Conservation (phyloP, 2,113 vertebrate genomes). For the Syngnathus scovelli region DNA sequence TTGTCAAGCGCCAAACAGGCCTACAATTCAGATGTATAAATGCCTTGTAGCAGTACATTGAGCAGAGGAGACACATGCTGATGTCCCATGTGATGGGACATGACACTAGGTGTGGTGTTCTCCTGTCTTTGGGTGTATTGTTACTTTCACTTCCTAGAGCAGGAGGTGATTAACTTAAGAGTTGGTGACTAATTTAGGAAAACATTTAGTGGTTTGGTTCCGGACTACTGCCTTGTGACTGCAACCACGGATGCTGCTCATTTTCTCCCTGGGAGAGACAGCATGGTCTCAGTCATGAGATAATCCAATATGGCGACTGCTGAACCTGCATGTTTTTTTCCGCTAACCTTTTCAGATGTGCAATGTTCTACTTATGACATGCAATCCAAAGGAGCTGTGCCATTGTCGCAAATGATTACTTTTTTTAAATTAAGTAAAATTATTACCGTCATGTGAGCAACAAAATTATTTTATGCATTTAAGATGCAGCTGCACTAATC, state of each 20-base stretch:
- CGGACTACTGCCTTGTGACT: conserved; percentile 53
- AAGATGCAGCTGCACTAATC: not conserved
- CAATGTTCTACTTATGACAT: not conserved
- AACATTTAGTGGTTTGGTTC: conserved; percentile 47
- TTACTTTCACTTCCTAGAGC: conserved; percentile 56
- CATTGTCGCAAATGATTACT: not conserved
- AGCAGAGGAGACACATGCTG: not conserved
- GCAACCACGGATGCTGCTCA: conserved; percentile 36
- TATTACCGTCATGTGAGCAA: not conserved
- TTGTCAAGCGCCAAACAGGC: not conserved
- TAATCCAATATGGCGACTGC: conserved; percentile 46
- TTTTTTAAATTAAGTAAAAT: not conserved
- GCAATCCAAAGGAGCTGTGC: not conserved
- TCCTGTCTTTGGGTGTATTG: conserved; percentile 27
- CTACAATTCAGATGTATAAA: not conserved
- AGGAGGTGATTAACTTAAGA: conserved; percentile 51
- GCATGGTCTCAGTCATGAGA: conserved; percentile 54
- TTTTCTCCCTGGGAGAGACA: conserved; percentile 50
- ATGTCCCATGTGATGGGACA: not conserved
- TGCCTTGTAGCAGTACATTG: not conserved
- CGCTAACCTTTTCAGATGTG: conserved; percentile 18
- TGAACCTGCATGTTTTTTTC: conserved; percentile 8
- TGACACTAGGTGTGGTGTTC: conserved; percentile 24
- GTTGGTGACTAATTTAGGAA: conserved; percentile 62
- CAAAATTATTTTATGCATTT: not conserved